Evolutionary conservation across 2,797 vertebrate genomes (phyloP), one percentile per base, ranked within the genome.

Genomic region (Aplochiton taeniatus): DNA sequence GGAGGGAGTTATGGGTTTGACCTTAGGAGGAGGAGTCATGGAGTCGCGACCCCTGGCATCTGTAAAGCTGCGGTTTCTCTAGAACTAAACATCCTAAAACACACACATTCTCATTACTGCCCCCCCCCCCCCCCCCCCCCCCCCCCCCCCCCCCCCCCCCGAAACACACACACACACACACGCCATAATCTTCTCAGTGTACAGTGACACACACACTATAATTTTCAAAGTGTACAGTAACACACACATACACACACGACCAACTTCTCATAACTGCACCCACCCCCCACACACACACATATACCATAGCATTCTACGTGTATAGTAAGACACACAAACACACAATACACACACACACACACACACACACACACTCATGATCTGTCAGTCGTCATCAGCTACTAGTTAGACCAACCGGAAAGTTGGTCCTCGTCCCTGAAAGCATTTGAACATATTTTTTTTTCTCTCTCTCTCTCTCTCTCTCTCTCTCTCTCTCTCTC

Each of bases 1-100:
- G 18, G 58, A 66, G 31, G 18, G 11, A 61, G 73, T 83, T 81
- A 86, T 85, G 77, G 77, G 79, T 81, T 82, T 84, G 83, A 83
- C 85, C 83, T 76, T 61, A 79, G 68, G 63, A 75, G 53, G 48
- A 66, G 47, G 83, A 74, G 68, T 61, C 65, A 73, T 56, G 61
- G 11, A 61, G 60, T 12, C 74, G 64, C 80, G 75, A 87, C 87
- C 78, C 56, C 56, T 84, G 82, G 82, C 86, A 77, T 76, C 82
- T 83, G 72, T 88, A 88, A 88, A 88, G 81, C 79, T 79, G 77
- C 67, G 69, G 63, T 87, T 85, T 70, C 79, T 50, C 17, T 13
- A 0, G 17, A n/a, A n/a, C 58, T 60, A 74, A 67, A 66, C 69
- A 73, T 58, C 62, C 69, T 72, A n/a, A 65, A 58, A 31, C 31